Conservation (phyloP, 1,140 invertebrate genomes). For the Agrilus planipennis region DNA sequence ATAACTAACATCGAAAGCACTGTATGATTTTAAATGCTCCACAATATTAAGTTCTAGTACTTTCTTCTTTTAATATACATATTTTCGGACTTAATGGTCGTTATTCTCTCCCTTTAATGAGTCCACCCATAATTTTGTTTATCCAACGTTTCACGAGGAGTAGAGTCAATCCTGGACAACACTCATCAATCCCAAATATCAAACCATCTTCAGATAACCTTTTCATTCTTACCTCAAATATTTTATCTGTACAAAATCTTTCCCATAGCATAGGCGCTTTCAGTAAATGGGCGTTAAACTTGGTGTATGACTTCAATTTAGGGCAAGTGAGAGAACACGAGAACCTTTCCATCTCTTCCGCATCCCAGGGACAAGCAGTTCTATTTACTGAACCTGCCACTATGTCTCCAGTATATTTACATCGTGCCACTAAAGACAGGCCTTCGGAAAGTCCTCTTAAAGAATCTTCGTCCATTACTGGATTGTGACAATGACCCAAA, state of each 20-base stretch:
- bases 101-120: too few species aligned
- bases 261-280: slow-evolving; percentile 30
- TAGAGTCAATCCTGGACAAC: too few species aligned
- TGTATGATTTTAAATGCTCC: too few species aligned
- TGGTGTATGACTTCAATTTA: slow-evolving; percentile 25
- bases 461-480: slow-evolving; percentile 12
- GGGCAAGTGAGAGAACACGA: slow-evolving; percentile 23
- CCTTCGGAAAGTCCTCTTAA: slow-evolving; percentile 28
- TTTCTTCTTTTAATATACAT: too few species aligned
- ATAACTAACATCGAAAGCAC: too few species aligned
- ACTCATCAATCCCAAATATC: too few species aligned
- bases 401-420: slow-evolving; percentile 30
- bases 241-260: slow-evolving; percentile 25
- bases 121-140: too few species aligned
- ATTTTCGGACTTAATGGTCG: too few species aligned
- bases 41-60: too few species aligned
- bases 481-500: slow-evolving; percentile 12
- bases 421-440: slow-evolving; percentile 33
- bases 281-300: slow-evolving; percentile 33
- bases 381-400: slow-evolving; percentile 35
- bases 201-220: not conserved
- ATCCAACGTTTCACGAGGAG: too few species aligned
- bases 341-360: slow-evolving; percentile 22
- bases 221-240: slow-evolving; percentile 39
- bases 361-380: slow-evolving; percentile 24